A percentile compares a stretch with the other conserved stretches of the same genome.
Evolutionary conservation across 2,113 vertebrate genomes (phyloP).

Genomic region (Anser cygnoides): DNA sequence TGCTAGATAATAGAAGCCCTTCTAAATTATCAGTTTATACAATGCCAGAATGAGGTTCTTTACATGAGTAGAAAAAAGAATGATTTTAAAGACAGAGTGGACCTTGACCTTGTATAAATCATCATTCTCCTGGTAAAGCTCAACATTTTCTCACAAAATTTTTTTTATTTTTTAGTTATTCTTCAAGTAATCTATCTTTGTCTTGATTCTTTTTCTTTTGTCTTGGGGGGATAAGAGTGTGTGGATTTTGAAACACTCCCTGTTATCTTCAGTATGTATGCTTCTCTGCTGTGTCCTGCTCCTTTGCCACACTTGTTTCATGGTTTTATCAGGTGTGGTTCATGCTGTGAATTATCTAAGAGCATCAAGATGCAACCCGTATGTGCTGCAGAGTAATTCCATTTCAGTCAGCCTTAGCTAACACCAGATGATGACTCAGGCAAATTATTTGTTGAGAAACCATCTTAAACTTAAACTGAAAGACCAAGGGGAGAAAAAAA

Average conservation of each 20-base stretch:
- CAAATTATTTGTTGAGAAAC: not conserved
- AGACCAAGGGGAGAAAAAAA: not conserved
- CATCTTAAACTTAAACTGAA: not conserved
- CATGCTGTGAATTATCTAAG: not conserved
- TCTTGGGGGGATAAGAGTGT: not conserved
- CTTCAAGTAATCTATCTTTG: not conserved
- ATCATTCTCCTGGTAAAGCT: not conserved
- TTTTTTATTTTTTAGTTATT: not conserved
- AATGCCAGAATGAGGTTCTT: not conserved
- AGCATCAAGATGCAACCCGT: not conserved
- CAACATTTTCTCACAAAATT: not conserved
- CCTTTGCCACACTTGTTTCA: not conserved
- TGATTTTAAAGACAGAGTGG: not conserved
- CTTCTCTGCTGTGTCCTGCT: not conserved
- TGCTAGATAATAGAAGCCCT: not conserved
- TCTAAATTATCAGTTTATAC: not conserved
- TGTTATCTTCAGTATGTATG: not conserved
- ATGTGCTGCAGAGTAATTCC: not conserved
- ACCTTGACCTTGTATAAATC: not conserved
- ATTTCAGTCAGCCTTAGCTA: not conserved
- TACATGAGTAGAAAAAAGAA: not conserved
- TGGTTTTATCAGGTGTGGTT: not conserved
- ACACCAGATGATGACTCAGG: not conserved
- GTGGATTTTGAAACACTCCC: not conserved
- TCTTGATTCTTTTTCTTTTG: not conserved